These are phyloP conservation scores for Siphlonurus alternatus DNA, from an alignment of 2,888 invertebrate species.

Conservation along the genomic window DNA sequence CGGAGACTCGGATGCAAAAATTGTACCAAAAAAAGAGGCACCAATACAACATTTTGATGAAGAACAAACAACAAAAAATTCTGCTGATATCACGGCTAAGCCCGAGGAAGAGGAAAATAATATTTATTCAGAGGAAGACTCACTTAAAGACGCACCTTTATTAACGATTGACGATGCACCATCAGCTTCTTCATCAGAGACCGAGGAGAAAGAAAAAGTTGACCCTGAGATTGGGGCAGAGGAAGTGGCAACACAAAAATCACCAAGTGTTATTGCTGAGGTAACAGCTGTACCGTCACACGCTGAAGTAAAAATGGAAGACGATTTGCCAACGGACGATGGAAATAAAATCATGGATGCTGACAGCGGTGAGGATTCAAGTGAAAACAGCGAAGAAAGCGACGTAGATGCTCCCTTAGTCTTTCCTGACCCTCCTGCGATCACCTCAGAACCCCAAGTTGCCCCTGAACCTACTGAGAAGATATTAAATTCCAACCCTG, in stretches of 20 bases:
- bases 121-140: too few relatives aligned
- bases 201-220: neutral
- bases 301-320: too few relatives aligned
- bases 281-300: too few relatives aligned
- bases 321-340: too few relatives aligned
- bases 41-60: neutral
- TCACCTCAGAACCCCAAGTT: neutral
- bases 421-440: too few relatives aligned
- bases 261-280: too few relatives aligned
- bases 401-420: neutral
- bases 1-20: neutral
- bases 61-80: neutral
- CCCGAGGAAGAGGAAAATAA: neutral
- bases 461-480: neutral
- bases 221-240: neutral
- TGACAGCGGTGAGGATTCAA: neutral
- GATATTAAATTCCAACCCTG: neutral
- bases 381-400: neutral
- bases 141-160: too few relatives aligned
- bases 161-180: neutral
- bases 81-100: neutral
- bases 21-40: neutral
- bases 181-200: too few relatives aligned
- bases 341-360: too few relatives aligned
- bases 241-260: neutral